Conservation (phyloP, 2,113 vertebrate species). For the Balaeniceps rex region DNA sequence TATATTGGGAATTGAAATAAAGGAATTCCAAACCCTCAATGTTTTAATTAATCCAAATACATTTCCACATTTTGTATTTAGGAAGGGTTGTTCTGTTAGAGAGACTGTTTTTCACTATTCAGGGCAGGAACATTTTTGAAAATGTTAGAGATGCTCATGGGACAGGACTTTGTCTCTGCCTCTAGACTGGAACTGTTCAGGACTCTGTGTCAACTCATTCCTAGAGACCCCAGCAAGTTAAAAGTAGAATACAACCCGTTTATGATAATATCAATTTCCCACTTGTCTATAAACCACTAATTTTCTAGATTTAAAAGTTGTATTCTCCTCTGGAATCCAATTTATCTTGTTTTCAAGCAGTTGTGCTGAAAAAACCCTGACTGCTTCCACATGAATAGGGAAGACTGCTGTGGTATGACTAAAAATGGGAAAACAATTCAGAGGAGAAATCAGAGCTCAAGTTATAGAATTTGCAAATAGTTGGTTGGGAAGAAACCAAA, state of each 20-base stretch:
- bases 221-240: neutral
- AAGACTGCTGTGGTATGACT: neutral
- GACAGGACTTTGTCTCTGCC: neutral
- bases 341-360: neutral
- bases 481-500: neutral
- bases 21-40: neutral
- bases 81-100: neutral
- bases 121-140: neutral
- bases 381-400: neutral
- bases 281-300: neutral
- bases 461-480: neutral
- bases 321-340: neutral
- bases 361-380: neutral
- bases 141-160: neutral
- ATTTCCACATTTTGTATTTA: neutral
- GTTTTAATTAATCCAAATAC: neutral
- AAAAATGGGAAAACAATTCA: conserved; percentile 10
- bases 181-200: neutral
- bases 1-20: neutral
- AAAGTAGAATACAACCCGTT: neutral
- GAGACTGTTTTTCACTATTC: neutral
- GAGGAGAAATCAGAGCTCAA: neutral
- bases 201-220: neutral
- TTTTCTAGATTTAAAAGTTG: neutral
- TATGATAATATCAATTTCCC: neutral